These are phyloP conservation scores for Melozone crissalis DNA, from an alignment of 2,113 vertebrate species.

Conservation along the genomic window DNA sequence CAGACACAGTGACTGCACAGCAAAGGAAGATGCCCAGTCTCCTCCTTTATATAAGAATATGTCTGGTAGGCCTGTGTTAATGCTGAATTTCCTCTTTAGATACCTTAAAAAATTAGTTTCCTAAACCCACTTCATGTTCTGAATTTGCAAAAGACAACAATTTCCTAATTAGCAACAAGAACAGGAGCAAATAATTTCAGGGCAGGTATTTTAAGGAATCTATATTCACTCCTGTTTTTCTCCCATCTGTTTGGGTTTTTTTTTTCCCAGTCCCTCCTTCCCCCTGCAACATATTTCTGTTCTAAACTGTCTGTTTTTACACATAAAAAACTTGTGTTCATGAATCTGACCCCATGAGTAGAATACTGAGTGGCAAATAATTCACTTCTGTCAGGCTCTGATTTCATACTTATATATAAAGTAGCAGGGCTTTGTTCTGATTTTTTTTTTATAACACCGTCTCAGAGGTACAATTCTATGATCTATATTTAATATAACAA, in stretches of 20 bases:
- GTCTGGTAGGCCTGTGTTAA: not conserved
- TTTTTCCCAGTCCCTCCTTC: not conserved
- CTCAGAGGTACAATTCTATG: not conserved
- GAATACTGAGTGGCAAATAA: not conserved
- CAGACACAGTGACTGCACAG: not conserved
- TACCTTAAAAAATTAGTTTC: not conserved
- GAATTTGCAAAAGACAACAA: not conserved
- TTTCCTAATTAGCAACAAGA: not conserved
- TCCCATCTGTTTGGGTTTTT: not conserved
- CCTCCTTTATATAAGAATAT: rapidly evolving
- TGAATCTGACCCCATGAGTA: not conserved
- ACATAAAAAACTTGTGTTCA: not conserved
- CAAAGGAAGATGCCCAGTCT: not conserved
- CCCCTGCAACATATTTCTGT: not conserved
- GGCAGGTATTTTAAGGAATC: not conserved
- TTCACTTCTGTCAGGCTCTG: not conserved
- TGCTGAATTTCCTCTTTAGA: not conserved
- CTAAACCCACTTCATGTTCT: not conserved
- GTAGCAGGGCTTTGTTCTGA: not conserved
- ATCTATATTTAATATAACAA: not conserved
- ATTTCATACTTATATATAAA: not conserved
- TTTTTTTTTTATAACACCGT: not conserved
- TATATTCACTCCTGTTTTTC: not conserved
- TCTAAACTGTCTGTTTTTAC: not conserved
- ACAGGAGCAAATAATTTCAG: not conserved